A percentile compares a stretch with the other conserved stretches of the same genome.
phyloP scores from a whole-genome alignment of 2,113 vertebrate species.

The Chaetops frenatus region DNA sequence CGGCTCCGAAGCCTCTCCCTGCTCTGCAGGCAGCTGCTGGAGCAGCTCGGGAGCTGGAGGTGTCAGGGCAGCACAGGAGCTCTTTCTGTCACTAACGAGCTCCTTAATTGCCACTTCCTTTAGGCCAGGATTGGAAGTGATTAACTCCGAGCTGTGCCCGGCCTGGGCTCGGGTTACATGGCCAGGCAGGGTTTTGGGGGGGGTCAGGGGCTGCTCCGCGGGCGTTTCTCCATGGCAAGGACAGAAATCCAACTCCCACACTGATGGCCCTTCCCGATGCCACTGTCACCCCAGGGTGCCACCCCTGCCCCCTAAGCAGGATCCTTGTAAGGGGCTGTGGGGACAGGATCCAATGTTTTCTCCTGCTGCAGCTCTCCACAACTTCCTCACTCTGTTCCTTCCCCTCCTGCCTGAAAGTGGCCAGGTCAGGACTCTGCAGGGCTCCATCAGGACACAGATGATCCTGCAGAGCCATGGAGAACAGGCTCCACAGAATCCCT shows the following conservation, averaged over 20 bases:
- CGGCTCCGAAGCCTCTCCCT: rapidly evolving
- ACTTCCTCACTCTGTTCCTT: neutral
- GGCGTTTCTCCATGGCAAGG: neutral
- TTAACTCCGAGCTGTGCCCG: neutral
- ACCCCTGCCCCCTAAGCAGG: neutral
- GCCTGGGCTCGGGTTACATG: neutral
- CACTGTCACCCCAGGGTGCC: neutral
- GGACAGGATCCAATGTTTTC: neutral
- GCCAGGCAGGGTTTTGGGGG: neutral
- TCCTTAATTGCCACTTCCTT: neutral
- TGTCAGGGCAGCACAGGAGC: neutral
- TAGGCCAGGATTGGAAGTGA: neutral
- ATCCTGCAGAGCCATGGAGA: conserved; percentile 3
- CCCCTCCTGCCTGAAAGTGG: neutral
- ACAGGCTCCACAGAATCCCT: neutral
- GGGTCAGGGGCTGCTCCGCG: neutral
- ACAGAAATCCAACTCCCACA: neutral
- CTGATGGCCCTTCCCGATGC: neutral
- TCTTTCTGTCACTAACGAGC: neutral
- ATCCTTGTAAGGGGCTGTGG: rapidly evolving
- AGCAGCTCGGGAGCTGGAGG: neutral
- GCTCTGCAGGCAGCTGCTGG: neutral
- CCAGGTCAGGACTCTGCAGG: neutral
- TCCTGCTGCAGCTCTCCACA: rapidly evolving
- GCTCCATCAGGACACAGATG: neutral